A percentile compares a stretch with the other conserved stretches of the same genome.
These are phyloP conservation scores for Cololabis saira DNA, from an alignment of 2,113 vertebrate species.

Conservation along the genomic window DNA sequence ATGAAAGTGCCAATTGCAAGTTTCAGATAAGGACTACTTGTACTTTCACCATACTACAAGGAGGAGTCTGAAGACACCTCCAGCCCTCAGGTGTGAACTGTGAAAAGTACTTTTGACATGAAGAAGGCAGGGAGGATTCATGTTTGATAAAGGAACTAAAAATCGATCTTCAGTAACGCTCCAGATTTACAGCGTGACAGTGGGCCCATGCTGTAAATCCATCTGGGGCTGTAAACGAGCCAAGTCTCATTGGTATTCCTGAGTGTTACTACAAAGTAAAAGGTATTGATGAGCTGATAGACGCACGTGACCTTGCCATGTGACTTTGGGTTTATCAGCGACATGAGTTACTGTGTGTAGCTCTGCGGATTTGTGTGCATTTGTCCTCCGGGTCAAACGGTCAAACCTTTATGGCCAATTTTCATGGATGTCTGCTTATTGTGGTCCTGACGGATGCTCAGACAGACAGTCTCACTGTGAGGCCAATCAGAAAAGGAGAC, in stretches of 20 bases:
- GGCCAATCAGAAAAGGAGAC: neutral
- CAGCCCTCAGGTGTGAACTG: constrained; percentile 3
- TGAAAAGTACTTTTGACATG: constrained; percentile 1
- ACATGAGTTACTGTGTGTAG: constrained; percentile 23
- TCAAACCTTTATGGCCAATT: constrained; percentile 6
- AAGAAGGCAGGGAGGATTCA: neutral
- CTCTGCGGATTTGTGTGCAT: constrained; percentile 12
- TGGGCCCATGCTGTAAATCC: constrained; percentile 39
- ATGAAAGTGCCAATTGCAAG: neutral
- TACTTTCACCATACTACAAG: no score
- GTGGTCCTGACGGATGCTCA: neutral
- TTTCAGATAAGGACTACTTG: no score
- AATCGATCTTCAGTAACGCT: constrained; percentile 29
- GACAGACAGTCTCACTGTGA: constrained; percentile 5
- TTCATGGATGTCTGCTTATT: constrained; percentile 1
- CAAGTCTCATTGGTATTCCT: constrained; percentile 56
- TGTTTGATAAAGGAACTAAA: constrained; percentile 6
- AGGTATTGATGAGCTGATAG: constrained; percentile 56
- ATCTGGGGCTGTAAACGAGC: constrained; percentile 34
- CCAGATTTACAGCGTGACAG: constrained; percentile 26
- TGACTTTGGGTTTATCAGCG: constrained; percentile 26
- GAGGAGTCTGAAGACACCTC: neutral
- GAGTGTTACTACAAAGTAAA: constrained; percentile 36
- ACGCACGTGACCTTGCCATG: constrained; percentile 49
- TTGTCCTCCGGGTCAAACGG: constrained; percentile 4